Base-by-base conservation (phyloP, 2,797 vertebrate genomes). In the Vultur gryphus region DNA sequence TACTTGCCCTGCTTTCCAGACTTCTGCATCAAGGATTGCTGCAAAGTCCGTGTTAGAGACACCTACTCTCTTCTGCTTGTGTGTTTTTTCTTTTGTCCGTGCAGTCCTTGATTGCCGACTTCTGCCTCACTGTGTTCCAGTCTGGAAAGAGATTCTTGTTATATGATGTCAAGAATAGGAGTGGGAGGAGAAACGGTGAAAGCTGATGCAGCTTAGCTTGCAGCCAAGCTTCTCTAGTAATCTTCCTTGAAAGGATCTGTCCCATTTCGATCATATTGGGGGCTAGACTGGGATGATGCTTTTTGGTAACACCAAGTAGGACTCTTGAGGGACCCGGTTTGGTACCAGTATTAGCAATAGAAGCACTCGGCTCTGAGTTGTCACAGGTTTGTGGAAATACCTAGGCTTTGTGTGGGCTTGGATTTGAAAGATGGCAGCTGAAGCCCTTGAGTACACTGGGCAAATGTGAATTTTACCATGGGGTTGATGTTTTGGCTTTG, bases 1-100 rank as follows among this genome's bases (percentile, higher is more conserved):
- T 87, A 1, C 64, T 78, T 92, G 71, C 26, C 75, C 80, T 80
- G 20, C 20, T 87, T 97, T 94, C 69, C 66, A 84, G 70, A 8
- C 10, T n/a, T 64, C 39, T 64, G 57, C 65, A 19, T 10, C 1
- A 0, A 52, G 65, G 33, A 48, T 29, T 61, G 28, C 37, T 76
- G 43, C 48, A 37, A 9, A 2, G 1, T 17, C 52, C 2, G 0
- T 16, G 16, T 20, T 33, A n/a, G 66, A 78, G 21, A n/a, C 28
- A 31, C 48, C 59, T 69, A 2, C 15, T 65, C n/a, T n/a, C 35
- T 73, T 49, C 61, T 82, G 0, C 24, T 51, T 16, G 14, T 3
- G 1, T 31, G 16, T 1, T 59, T 81, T 67, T 35, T 10, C 24
- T 89, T 84, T 80, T 43, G 31, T 26, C 57, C 2, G 0, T 28